phyloP scores from a whole-genome alignment of 1,140 invertebrate species.

The Mizuhopecten yessoensis region DNA sequence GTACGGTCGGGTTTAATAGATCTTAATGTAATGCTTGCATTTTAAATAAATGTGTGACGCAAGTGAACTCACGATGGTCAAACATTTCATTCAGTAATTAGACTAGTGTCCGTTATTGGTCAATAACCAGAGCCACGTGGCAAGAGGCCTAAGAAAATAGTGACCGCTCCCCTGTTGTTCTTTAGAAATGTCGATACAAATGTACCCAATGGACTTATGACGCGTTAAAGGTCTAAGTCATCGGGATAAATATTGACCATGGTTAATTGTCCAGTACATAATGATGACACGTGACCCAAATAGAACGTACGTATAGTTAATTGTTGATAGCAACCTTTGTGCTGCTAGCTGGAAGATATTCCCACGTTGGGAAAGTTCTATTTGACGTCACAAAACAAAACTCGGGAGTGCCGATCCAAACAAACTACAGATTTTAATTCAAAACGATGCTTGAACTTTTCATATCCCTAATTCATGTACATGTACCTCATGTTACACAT shows the following conservation, averaged over 20 bases:
- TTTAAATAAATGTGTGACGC: not conserved
- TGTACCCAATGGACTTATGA: not conserved
- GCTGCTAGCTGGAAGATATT: not conserved
- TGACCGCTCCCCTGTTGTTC: not conserved
- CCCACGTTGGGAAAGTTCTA: not conserved
- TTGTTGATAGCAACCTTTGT: not conserved
- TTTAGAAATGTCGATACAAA: no score
- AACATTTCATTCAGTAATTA: not conserved
- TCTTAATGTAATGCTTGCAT: no score
- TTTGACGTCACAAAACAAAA: no score
- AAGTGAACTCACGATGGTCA: not conserved
- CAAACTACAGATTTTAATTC: no score
- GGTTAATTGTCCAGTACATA: not conserved
- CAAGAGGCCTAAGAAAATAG: not conserved
- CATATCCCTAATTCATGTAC: no score
- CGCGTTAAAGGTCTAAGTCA: not conserved
- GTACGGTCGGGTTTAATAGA: no score
- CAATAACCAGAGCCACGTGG: not conserved
- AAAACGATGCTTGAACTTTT: no score
- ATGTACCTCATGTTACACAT: no score
- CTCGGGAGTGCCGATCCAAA: no score
- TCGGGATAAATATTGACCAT: not conserved
- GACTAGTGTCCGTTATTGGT: not conserved
- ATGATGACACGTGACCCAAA: not conserved
- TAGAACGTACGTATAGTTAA: not conserved